Percentiles rank a stretch among this genome's conserved stretches.
These are phyloP conservation scores for Phoebastria nigripes DNA, from an alignment of 2,797 vertebrate species.

Conservation along the genomic window DNA sequence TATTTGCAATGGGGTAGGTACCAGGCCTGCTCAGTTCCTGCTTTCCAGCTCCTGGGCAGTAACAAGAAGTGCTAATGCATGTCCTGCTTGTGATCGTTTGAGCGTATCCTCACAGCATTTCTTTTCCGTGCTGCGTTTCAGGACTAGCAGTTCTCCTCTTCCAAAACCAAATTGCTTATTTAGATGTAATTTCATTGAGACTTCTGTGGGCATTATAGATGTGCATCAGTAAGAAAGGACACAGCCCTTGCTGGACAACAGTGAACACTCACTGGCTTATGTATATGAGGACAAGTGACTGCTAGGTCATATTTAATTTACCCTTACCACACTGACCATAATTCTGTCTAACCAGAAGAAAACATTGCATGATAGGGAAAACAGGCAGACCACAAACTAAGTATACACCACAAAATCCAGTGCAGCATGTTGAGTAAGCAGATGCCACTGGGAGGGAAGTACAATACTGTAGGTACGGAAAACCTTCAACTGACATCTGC, in stretches of 20 bases:
- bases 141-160: background rate
- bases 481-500: background rate
- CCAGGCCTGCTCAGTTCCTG: background rate
- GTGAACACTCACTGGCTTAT: background rate
- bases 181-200: constrained; percentile 19
- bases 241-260: background rate
- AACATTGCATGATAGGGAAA: constrained; percentile 34
- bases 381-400: constrained; percentile 27
- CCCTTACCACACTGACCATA: constrained; percentile 14
- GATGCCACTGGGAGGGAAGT: constrained; percentile 2
- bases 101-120: background rate
- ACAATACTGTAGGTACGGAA: background rate
- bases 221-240: background rate
- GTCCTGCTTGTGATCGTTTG: background rate
- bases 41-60: background rate
- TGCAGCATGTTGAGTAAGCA: constrained; percentile 28
- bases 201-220: background rate
- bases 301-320: constrained; percentile 32
- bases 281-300: constrained; percentile 15
- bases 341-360: constrained; percentile 29
- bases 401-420: background rate
- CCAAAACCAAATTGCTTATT: constrained; percentile 19
- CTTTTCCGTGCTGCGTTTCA: background rate
- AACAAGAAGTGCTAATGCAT: background rate
- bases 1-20: background rate